Evolutionary conservation across 2,797 vertebrate species (phyloP), one percentile per base, ranked within the genome.

Genomic region (Sebastes umbrosus): DNA sequence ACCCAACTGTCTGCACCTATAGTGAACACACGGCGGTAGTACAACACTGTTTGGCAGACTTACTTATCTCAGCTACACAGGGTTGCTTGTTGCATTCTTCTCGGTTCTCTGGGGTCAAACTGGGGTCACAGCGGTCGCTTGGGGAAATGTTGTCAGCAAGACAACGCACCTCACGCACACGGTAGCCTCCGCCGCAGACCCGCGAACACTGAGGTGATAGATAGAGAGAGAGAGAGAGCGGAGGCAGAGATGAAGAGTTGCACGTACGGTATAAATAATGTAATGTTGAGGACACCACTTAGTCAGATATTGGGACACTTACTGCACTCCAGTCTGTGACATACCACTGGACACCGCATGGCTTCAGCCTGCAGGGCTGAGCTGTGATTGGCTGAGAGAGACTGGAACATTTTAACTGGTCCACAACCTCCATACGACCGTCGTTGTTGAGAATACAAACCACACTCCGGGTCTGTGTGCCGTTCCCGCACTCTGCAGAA

Each of bases 291-390:
- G 34, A 67, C 46, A n/a, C 4, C 36, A 16, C 7, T 43, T 2
- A 22, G 24, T 36, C 6, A 52, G 5, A 62, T 29, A 50, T 36
- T 5, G 1, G 13, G 59, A 73, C 36, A 92, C 95, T 91, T 83
- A 96, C 96, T 29, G 77, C 66, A 43, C 95, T 96, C 96, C 96
- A 96, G 24, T 94, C 95, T 10, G 95, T 96, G 81, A 94, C 84
- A 16, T 93, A 96, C 95, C 96, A 96, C 90, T 94, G 94, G 68
- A 93, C 86, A 3, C 93, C 93, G 55, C 96, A 96, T 16, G 84
- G 88, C 83, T 91, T 93, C 79, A 95, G 84, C 32, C 62, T 88
- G 91, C 96, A 96, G 57, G 62, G 67, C 89, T 95, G 93, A 64
- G 90, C 75, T 62, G 79, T 88, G 69, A 88, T 76, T 69, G 95